Conservation (phyloP, 2,113 vertebrate species). For the Ameiurus melas region DNA sequence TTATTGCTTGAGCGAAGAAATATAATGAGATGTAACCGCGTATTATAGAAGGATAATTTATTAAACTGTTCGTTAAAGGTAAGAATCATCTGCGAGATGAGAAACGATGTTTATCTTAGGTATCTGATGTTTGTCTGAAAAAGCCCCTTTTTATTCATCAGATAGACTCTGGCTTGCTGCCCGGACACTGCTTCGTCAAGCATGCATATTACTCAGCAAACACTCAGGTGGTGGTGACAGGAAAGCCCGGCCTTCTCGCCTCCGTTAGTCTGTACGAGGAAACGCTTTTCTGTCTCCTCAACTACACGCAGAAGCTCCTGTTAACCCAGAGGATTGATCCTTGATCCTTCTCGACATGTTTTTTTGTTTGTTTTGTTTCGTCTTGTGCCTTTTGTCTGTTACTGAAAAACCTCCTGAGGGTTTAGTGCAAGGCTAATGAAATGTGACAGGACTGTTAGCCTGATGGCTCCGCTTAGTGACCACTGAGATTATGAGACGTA, state of each 20-base stretch:
- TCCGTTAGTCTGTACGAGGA: constrained; percentile 34
- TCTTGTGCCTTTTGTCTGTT: background rate
- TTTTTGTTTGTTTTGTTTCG: background rate
- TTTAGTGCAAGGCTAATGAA: constrained; percentile 35
- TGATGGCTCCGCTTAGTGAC: constrained; percentile 44
- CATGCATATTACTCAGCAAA: constrained; percentile 42
- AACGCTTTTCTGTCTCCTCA: constrained; percentile 3
- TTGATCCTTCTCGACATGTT: background rate
- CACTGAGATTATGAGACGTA: constrained; percentile 35
- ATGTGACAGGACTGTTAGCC: constrained; percentile 33
- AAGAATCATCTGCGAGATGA: constrained; percentile 17
- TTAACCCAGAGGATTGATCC: background rate
- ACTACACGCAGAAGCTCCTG: background rate
- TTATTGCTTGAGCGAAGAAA: background rate
- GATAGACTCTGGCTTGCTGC: constrained; percentile 14
- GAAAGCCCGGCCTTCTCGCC: constrained; percentile 28
- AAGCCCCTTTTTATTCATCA: constrained; percentile 30
- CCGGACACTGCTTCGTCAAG: constrained; percentile 27
- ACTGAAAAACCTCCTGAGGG: background rate
- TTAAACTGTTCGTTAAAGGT: background rate
- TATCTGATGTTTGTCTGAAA: constrained; percentile 22
- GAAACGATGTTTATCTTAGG: constrained; percentile 27
- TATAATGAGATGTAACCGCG: background rate
- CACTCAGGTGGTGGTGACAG: constrained; percentile 48
- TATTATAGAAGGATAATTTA: constrained; percentile 6